These are phyloP conservation scores for Brachionus koreanus DNA, from an alignment of 1,140 invertebrate species.

Conservation along the genomic window DNA sequence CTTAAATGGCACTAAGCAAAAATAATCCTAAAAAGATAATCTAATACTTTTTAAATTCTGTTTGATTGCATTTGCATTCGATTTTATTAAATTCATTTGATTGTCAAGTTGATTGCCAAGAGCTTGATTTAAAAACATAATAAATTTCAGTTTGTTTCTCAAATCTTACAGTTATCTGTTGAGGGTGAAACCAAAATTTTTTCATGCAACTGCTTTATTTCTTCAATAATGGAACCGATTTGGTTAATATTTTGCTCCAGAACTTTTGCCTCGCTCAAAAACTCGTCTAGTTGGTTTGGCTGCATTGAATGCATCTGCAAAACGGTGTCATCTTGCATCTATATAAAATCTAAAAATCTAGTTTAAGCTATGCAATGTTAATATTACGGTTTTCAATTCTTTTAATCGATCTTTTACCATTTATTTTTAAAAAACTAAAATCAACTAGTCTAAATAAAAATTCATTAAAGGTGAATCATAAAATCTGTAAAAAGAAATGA, in stretches of 20 bases:
- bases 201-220: slow-evolving; percentile 99
- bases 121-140: slow-evolving; percentile 64
- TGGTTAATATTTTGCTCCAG: slow-evolving; percentile 98
- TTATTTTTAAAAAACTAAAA: neutral
- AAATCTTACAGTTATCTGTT: slow-evolving; percentile 89
- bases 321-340: neutral
- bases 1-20: slow-evolving; percentile 56
- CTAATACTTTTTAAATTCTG: slow-evolving; percentile 90
- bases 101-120: slow-evolving; percentile 98
- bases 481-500: neutral
- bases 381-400: neutral
- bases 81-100: slow-evolving; percentile 98
- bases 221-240: slow-evolving; percentile 95
- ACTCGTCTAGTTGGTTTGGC: neutral
- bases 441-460: neutral
- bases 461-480: neutral
- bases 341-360: neutral
- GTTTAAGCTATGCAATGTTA: neutral
- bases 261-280: slow-evolving; percentile 74
- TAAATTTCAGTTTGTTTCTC: neutral
- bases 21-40: neutral
- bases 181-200: slow-evolving; percentile 94
- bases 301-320: neutral
- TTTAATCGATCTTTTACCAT: slow-evolving; percentile 20
- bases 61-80: slow-evolving; percentile 97